Base-by-base conservation (phyloP, 2,797 vertebrate genomes). In the Sylvia borin region DNA sequence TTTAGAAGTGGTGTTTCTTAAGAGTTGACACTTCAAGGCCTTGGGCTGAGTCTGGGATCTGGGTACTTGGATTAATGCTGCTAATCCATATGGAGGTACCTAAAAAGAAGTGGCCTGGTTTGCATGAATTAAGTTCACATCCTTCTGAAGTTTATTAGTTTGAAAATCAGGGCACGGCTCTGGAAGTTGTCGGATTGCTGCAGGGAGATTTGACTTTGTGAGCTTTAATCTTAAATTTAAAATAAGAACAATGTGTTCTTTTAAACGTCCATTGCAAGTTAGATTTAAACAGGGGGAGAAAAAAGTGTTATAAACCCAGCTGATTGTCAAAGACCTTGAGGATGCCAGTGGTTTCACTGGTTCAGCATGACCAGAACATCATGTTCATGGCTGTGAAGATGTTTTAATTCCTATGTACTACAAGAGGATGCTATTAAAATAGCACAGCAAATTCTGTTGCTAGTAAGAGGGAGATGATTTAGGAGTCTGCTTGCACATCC, bases 101-200 rank as follows among this genome's bases (percentile, higher is more conserved):
- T 65, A 87, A 93, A 95, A 92, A 80, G 74, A 82, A 93, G 77
- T 79, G 85, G 45, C 94, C 94, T 93, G 57, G 53, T 94, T 96
- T 77, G 64, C 71, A 40, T 79, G 80, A 86, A 76, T 94, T 86
- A 94, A 94, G 83, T 32, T 86, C 85, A 58, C 78, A 84, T 90
- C 90, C 94, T 92, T 81, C 85, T 89, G 90, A 93, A 96, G 90
- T 97, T 95, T 90, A 81, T 85, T 68, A 77, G 84, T 95, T 94
- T 89, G 85, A 76, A 88, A 96, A 96, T 76, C 53, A 90, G 96
- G 88, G 32, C 95, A 93, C 0, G 1, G 79, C 82, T 88, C 82
- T 78, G 73, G 91, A 67, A 72, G 62, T 72, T 5, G 45, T 57
- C n/a, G 16, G 67, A 62, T 87, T 87, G 88, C 74, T 79, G 76